phyloP scores from a whole-genome alignment of 2,888 invertebrate species.

The Ectemnius cavifrons region DNA sequence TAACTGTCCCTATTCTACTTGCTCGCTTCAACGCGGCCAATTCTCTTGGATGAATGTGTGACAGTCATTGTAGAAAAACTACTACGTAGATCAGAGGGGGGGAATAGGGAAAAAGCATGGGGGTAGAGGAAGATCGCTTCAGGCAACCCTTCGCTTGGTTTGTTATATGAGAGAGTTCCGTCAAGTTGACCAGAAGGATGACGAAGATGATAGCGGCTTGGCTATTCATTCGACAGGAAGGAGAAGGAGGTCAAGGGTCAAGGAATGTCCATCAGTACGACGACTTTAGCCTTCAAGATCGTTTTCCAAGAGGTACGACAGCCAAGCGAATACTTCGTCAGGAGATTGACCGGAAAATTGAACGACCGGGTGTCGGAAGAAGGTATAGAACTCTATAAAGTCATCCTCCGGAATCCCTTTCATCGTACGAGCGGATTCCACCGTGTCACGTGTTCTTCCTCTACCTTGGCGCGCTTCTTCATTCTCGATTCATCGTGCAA shows the following conservation, averaged over 20 bases:
- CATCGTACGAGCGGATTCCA: too few relatives aligned
- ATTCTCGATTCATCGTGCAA: too few relatives aligned
- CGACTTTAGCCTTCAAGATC: slow-evolving; percentile 36
- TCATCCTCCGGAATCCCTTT: too few relatives aligned
- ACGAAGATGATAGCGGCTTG: slow-evolving; percentile 13
- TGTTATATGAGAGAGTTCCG: neutral
- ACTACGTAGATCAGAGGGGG: neutral
- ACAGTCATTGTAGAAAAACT: neutral
- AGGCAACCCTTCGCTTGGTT: slow-evolving; percentile 11
- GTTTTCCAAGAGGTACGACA: slow-evolving; percentile 19
- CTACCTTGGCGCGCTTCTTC: too few relatives aligned
- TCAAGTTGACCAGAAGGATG: slow-evolving; percentile 11
- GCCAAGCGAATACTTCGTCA: neutral
- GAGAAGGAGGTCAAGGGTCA: slow-evolving; percentile 54
- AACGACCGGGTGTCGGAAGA: slow-evolving; percentile 1
- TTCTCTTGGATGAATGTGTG: too few relatives aligned
- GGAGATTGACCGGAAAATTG: slow-evolving; percentile 10
- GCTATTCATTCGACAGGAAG: slow-evolving; percentile 22
- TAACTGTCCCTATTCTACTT: too few relatives aligned
- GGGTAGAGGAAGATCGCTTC: slow-evolving; percentile 22
- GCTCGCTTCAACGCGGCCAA: too few relatives aligned
- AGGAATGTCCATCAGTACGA: slow-evolving; percentile 35
- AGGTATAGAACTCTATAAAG: too few relatives aligned
- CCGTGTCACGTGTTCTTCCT: too few relatives aligned
- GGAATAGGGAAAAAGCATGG: neutral